Base-by-base conservation (phyloP, 2,797 vertebrate species). In the Gallinago nigripennis region DNA sequence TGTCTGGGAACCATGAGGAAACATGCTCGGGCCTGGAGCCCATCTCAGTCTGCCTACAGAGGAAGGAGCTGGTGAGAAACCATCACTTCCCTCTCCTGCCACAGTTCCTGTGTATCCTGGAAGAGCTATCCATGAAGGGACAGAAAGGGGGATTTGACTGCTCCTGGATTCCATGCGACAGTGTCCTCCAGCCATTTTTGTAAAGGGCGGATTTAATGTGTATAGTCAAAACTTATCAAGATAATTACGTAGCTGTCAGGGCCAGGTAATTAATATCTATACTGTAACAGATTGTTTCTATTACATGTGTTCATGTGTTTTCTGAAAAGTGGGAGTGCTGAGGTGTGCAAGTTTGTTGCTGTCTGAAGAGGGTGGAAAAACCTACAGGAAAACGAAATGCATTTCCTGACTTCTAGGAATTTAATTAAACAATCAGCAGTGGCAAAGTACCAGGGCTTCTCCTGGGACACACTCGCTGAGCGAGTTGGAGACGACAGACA, bases 11-110 rank as follows among this genome's bases (percentile, higher is more conserved):
- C 41, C 1, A 2, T 18, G 31, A 71, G 37, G 31, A 31, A 69
- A 50, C 51, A 50, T 3, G 0, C 13, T 3, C 0, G 3, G 31
- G 12, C 48, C 45, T 75, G 61, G 25, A 64, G 28, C 33, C 12
- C 13, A 11, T 23, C 50, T 54, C 28, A 3, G 6, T 7, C 25
- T 63, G 56, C 31, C 31, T 35, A 3, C 41, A 60, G 41, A 50
- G 16, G 28, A 37, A 68, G 77, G 39, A 41, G 5, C 53, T 61
- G n/a, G 35, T n/a, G 25, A 33, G 41, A 48, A 84, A 27, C 23
- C 15, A 27, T 37, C 25, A 4, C 30, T 39, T 65, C n/a, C 24
- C 8, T 45, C 19, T 82, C 9, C 30, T 58, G 8, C 33, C 14
- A 16, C 25, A 2, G 13, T 16, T 60, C 45, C 15, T 41, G 12